Evolutionary conservation across 2,888 invertebrate species (phyloP).

Genomic region (Nycteola revayana): DNA sequence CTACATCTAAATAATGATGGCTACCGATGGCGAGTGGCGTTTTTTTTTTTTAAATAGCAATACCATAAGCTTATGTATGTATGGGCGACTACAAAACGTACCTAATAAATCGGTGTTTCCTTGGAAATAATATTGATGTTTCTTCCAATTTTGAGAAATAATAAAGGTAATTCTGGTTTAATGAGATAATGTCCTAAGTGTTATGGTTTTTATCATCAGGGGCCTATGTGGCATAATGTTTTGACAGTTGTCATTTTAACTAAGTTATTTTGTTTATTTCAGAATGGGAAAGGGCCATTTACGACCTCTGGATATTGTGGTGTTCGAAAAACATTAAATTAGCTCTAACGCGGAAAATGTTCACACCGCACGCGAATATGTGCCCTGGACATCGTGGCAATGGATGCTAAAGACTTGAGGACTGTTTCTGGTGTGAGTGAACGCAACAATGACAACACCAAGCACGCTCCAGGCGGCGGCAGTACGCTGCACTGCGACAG

Average conservation of each 20-base stretch:
- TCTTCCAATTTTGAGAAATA: slow-evolving; percentile 42
- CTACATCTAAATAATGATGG: no score
- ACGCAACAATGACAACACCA: slow-evolving; percentile 66
- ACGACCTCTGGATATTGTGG: slow-evolving; percentile 31
- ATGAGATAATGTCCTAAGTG: slow-evolving; percentile 8
- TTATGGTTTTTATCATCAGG: slow-evolving; percentile 14
- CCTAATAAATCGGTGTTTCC: slow-evolving; percentile 79
- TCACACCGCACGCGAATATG: slow-evolving; percentile 46
- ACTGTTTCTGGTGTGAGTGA: slow-evolving; percentile 59
- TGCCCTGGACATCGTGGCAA: slow-evolving; percentile 51
- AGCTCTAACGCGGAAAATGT: slow-evolving; percentile 52
- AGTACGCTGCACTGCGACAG: slow-evolving; percentile 52
- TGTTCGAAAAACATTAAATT: slow-evolving; percentile 26
- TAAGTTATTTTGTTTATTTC: slow-evolving; percentile 75
- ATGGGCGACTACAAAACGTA: slow-evolving; percentile 64
- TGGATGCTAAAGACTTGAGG: slow-evolving; percentile 75
- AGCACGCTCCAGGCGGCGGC: slow-evolving; percentile 57
- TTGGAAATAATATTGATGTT: slow-evolving; percentile 78
- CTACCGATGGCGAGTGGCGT: no score
- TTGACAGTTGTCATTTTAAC: slow-evolving; percentile 74
- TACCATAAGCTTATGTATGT: slow-evolving; percentile 31
- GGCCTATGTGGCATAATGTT: slow-evolving; percentile 74
- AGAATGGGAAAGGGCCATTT: slow-evolving; percentile 56
- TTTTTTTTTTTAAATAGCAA: no score
- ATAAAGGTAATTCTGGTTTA: slow-evolving; percentile 41